A percentile compares a stretch with the other conserved stretches of the same genome.
These are phyloP conservation scores for Hydra vulgaris DNA, from an alignment of 30 jellyfish, hydroid and myxozoan genomes.

Conservation along the genomic window DNA sequence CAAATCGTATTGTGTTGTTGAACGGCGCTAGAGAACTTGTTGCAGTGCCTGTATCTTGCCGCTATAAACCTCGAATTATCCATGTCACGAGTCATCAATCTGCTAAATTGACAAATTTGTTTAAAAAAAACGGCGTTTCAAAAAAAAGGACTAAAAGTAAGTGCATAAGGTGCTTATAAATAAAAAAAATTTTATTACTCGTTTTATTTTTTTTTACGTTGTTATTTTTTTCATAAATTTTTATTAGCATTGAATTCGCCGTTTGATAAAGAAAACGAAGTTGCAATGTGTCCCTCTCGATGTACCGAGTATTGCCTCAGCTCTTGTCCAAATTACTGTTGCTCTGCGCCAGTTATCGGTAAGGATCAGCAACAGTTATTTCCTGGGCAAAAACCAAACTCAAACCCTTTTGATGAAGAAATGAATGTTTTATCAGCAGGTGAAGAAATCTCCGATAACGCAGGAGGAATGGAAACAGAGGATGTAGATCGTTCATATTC, in stretches of 20 bases:
- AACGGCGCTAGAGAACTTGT: slow-evolving; percentile 29
- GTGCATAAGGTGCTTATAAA: background rate
- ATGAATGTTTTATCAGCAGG: background rate
- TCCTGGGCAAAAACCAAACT: background rate
- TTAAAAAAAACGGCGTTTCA: slow-evolving; percentile 12
- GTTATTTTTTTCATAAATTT: too few species aligned
- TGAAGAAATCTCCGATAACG: background rate
- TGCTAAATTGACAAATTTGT: slow-evolving; percentile 10
- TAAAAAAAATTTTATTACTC: too few species aligned
- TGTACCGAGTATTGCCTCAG: slow-evolving; percentile 23
- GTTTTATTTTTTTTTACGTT: too few species aligned
- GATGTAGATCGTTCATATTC: background rate
- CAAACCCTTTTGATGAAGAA: background rate
- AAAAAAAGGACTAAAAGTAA: background rate
- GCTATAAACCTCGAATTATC: slow-evolving; percentile 12
- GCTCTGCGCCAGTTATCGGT: background rate
- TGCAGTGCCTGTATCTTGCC: slow-evolving; percentile 26
- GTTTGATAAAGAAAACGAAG: slow-evolving; percentile 23
- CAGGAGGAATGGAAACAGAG: background rate
- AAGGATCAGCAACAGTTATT: background rate
- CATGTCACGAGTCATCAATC: slow-evolving; percentile 21
- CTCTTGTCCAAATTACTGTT: slow-evolving; percentile 29
- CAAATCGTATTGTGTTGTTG: slow-evolving; percentile 14
- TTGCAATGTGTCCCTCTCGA: slow-evolving; percentile 23
- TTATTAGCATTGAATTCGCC: background rate